Evolutionary conservation across 2,113 vertebrate genomes (phyloP).

Genomic region (Scytalopus superciliaris): DNA sequence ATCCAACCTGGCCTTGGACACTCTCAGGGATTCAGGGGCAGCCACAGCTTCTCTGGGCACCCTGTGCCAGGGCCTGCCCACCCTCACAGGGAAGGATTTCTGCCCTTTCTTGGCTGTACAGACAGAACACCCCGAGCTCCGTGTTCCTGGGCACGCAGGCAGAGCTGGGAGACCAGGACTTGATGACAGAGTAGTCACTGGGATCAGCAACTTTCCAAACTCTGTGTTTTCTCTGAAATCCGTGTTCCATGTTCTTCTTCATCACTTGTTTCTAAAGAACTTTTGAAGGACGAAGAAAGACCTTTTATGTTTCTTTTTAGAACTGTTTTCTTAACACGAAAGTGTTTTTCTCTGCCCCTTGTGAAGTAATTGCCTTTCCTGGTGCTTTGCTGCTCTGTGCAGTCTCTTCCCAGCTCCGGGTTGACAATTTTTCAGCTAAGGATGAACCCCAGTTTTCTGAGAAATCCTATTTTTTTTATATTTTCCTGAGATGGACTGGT

Average conservation of each 20-base stretch:
- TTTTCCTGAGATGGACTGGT: neutral
- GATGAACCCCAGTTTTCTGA: neutral
- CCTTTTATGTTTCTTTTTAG: neutral
- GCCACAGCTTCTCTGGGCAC: neutral
- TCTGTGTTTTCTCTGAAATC: neutral
- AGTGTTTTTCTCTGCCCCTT: neutral
- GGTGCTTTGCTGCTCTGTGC: neutral
- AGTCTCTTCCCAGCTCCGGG: neutral
- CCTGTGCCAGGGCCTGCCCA: neutral
- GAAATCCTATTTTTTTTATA: neutral
- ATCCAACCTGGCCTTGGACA: accelerated
- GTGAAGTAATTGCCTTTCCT: neutral
- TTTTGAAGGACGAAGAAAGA: neutral
- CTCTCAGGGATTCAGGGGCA: neutral
- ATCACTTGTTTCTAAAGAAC: neutral
- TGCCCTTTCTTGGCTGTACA: neutral
- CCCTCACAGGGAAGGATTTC: neutral
- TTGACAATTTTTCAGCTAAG: neutral
- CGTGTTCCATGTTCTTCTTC: neutral
- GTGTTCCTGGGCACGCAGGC: accelerated
- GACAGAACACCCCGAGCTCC: neutral
- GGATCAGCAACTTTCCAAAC: neutral
- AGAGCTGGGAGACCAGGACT: neutral
- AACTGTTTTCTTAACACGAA: neutral
- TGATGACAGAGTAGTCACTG: neutral